These are phyloP conservation scores for Drosophila leonis DNA, from an alignment of 2,888 invertebrate species.

Conservation along the genomic window DNA sequence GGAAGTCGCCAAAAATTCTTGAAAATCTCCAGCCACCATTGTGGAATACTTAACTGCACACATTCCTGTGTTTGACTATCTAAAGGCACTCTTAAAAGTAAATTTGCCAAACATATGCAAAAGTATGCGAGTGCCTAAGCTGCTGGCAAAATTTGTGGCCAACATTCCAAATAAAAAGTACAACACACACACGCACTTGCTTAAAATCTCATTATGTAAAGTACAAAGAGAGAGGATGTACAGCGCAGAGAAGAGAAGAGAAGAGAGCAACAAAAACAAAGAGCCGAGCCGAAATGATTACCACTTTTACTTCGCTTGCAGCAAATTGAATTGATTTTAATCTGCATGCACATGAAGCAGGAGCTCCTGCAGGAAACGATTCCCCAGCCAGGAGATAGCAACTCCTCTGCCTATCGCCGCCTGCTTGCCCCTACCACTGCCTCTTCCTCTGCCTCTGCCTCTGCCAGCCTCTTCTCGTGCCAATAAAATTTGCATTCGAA, in stretches of 20 bases:
- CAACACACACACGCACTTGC: constrained; percentile 46
- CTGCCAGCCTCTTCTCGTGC: constrained; percentile 37
- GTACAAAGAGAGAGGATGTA: constrained; percentile 46
- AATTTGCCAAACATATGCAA: constrained; percentile 40
- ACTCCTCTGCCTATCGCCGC: constrained; percentile 2
- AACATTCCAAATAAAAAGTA: constrained; percentile 34
- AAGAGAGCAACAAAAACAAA: constrained; percentile 54
- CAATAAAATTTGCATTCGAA: constrained; percentile 80
- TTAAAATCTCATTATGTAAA: constrained; percentile 78
- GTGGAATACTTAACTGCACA: neutral
- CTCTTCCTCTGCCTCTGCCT: constrained; percentile 7
- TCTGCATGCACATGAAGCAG: constrained; percentile 53
- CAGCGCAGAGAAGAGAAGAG: neutral
- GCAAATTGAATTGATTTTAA: constrained; percentile 82
- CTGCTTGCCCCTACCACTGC: constrained; percentile 13
- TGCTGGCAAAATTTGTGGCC: constrained; percentile 50
- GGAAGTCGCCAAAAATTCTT: constrained; percentile 7
- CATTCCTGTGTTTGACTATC: constrained; percentile 12
- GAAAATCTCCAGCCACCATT: neutral
- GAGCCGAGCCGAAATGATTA: constrained; percentile 63
- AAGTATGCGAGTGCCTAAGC: constrained; percentile 41
- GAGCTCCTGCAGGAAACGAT: constrained; percentile 11
- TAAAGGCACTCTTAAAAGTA: constrained; percentile 12
- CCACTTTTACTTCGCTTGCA: constrained; percentile 73
- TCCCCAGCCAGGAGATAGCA: constrained; percentile 1